phyloP scores from a whole-genome alignment of 2,888 invertebrate species.

The Apoda limacodes region DNA sequence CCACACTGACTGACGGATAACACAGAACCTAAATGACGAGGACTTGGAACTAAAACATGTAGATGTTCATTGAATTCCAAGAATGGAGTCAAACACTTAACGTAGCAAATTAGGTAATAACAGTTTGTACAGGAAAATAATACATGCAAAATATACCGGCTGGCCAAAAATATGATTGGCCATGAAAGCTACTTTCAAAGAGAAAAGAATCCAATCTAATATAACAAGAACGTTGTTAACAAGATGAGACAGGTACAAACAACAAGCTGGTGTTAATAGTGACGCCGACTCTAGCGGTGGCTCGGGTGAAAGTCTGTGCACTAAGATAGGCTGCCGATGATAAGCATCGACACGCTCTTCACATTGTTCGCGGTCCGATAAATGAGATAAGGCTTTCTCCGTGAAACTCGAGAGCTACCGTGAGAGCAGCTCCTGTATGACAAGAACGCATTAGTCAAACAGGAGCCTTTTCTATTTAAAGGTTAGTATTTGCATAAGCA shows the following conservation, averaged over 20 bases:
- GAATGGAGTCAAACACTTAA: no score
- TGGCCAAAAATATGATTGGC: no score
- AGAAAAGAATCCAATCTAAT: no score
- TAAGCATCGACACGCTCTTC: slow-evolving; percentile 61
- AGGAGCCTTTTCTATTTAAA: slow-evolving; percentile 36
- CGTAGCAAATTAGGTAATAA: no score
- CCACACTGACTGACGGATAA: no score
- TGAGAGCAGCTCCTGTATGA: slow-evolving; percentile 46
- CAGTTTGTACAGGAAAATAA: no score
- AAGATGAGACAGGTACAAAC: slow-evolving; percentile 33
- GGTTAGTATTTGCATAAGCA: slow-evolving; percentile 30
- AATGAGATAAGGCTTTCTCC: slow-evolving; percentile 62
- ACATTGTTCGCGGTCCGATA: slow-evolving; percentile 61
- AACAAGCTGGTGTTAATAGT: slow-evolving; percentile 38
- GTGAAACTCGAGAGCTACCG: slow-evolving; percentile 51
- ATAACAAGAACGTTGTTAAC: slow-evolving; percentile 34
- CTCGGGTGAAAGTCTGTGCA: slow-evolving; percentile 54
- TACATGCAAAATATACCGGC: no score
- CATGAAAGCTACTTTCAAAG: no score
- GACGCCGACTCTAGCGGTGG: no score
- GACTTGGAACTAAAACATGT: no score
- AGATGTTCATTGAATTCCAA: no score
- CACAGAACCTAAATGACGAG: no score
- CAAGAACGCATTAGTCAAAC: slow-evolving; percentile 44
- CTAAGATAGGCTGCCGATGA: slow-evolving; percentile 49